Base-by-base conservation (phyloP, 2,888 invertebrate genomes). In the Beris chalybata region DNA sequence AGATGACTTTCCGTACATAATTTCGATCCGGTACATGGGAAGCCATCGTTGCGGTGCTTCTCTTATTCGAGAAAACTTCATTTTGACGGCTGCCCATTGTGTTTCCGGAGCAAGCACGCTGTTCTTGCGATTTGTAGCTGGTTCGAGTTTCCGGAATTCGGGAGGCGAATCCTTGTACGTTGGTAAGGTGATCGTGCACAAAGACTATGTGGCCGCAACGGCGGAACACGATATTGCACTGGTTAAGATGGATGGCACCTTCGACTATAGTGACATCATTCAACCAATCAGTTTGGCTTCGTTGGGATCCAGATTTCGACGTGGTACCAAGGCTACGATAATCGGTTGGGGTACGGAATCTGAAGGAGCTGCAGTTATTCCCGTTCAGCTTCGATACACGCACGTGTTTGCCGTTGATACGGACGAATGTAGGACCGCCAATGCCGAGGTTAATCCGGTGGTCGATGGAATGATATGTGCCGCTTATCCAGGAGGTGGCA, bases 211-310 rank as follows among this genome's bases (percentile, higher is more conserved):
- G n/a, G 78, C 73, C 15, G 61, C 67, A 0, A 75, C 77, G 38
- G 82, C 82, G 78, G 83, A 85, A 68, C 82, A 80, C 68, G 87
- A 87, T 65, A 78, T 86, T 12, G 86, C 85, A 0, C 70, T 86
- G 0, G 71, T 87, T 2, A 73, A 72, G 31, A 73, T 76, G 7
- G 30, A 59, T 12, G 67, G 65, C 1, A 66, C 66, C 1, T 72
- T 72, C 4, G 74, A 74, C 65, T 67, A 71, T 31, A 70, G 72
- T 0, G 73, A 76, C 50, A 0, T 71, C 67, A 57, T 74, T 74
- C 6, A 71, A 59, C 32, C 76, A 73, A 53, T 55, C 76, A 52
- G 75, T 76, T 11, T 67, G 64, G 43, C 75, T 75, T 68, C 65
- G 31, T 5, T 29, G 44, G 73, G 74, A 12, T 69, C 73, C 4